These are phyloP conservation scores for Pardalotus punctatus DNA, from an alignment of 2,113 vertebrate species.

Conservation along the genomic window DNA sequence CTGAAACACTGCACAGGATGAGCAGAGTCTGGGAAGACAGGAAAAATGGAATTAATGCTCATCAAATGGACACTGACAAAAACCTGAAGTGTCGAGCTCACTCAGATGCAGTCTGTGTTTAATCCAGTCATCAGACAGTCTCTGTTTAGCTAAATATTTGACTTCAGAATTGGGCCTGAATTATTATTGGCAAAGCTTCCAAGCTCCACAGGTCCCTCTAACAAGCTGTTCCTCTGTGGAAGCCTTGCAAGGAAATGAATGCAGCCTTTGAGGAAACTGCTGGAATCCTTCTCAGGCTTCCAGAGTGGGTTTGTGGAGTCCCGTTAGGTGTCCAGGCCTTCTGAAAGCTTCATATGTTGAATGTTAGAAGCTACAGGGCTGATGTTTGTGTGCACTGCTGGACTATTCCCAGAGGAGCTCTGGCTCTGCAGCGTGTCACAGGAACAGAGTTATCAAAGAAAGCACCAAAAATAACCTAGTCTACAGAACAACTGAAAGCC, in stretches of 20 bases:
- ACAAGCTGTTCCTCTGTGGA: conserved; percentile 51
- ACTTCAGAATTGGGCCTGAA: conserved; percentile 31
- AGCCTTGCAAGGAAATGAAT: conserved; percentile 47
- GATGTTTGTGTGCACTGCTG: conserved; percentile 8
- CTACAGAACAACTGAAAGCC: not conserved
- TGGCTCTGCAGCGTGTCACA: not conserved
- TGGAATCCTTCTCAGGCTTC: conserved; percentile 8
- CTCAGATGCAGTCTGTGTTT: conserved; percentile 24
- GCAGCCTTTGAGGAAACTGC: conserved; percentile 41
- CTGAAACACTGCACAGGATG: not conserved
- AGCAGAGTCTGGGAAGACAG: not conserved
- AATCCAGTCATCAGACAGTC: conserved; percentile 49
- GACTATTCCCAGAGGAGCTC: not conserved
- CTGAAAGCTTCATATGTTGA: conserved; percentile 1
- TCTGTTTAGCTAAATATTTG: conserved; percentile 62
- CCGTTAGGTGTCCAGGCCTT: not conserved
- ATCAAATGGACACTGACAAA: conserved; percentile 24
- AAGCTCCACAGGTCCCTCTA: conserved; percentile 30
- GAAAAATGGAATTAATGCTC: conserved; percentile 2
- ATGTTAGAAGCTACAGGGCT: not conserved
- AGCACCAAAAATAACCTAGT: conserved; percentile 37
- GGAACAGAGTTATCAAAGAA: conserved; percentile 48
- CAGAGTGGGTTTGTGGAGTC: conserved; percentile 2
- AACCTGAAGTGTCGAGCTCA: not conserved
- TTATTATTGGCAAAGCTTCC: conserved; percentile 58